Conservation (phyloP, 2,888 invertebrate genomes). For the Merodon equestris region DNA sequence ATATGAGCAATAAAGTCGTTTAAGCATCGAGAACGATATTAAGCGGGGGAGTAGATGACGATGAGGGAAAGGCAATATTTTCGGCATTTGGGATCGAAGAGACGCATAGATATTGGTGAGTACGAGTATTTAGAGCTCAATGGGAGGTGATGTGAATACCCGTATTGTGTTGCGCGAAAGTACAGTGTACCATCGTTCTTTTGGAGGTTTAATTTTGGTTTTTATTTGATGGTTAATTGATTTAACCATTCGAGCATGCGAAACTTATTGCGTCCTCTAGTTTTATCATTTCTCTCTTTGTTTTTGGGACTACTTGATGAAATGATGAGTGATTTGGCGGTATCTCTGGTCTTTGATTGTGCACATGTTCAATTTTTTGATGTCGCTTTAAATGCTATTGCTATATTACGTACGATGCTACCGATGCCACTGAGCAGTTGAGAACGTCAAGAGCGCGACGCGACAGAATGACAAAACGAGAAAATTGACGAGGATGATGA, state of each 20-base stretch:
- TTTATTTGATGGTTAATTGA: slow-evolving; percentile 62
- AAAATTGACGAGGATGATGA: slow-evolving; percentile 15
- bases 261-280: slow-evolving; percentile 35
- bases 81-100: slow-evolving; percentile 1
- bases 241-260: slow-evolving; percentile 53
- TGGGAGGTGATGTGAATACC: slow-evolving; percentile 24
- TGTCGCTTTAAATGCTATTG: slow-evolving; percentile 35
- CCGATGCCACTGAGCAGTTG: slow-evolving; percentile 8
- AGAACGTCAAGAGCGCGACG: too few species aligned
- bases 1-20: too few species aligned
- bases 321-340: slow-evolving; percentile 42
- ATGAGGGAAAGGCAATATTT: slow-evolving; percentile 6
- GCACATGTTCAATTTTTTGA: slow-evolving; percentile 27
- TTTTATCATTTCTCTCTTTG: not conserved
- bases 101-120: not conserved
- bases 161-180: slow-evolving; percentile 26
- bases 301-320: too few species aligned
- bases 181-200: slow-evolving; percentile 15
- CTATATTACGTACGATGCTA: slow-evolving; percentile 8
- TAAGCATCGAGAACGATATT: too few species aligned
- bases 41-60: not conserved
- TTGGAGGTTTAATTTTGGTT: slow-evolving; percentile 34
- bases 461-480: too few species aligned
- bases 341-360: slow-evolving; percentile 44
- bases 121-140: slow-evolving; percentile 6